A percentile compares a stretch with the other conserved stretches of the same genome.
Conservation (phyloP, 2,113 vertebrate species). For the Cryptotis parvus region DNA sequence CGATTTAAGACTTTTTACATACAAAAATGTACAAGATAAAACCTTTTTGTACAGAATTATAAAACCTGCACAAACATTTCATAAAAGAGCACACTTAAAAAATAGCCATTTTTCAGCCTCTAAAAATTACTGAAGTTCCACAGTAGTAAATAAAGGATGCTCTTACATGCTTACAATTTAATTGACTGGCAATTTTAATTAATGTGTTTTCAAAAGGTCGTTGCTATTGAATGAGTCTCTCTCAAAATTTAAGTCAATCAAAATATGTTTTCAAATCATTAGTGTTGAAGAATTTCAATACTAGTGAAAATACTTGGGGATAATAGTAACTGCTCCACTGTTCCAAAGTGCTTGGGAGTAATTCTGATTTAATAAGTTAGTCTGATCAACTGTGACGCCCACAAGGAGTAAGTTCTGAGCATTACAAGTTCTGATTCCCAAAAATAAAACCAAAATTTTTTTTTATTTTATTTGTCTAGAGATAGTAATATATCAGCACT, state of each 20-base stretch:
- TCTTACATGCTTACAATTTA: slow-evolving; percentile 68
- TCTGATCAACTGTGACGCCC: neutral
- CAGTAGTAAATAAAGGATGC: slow-evolving; percentile 73
- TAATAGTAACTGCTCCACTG: neutral
- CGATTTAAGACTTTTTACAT: slow-evolving; percentile 88
- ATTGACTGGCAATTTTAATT: slow-evolving; percentile 82
- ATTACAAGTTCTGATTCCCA: neutral
- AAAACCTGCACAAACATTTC: slow-evolving; percentile 88
- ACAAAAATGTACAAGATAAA: slow-evolving; percentile 88
- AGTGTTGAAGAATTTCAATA: slow-evolving; percentile 65
- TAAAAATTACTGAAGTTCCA: slow-evolving; percentile 67
- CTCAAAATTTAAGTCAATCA: slow-evolving; percentile 75
- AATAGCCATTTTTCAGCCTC: slow-evolving; percentile 82
- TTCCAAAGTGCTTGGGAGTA: slow-evolving; percentile 33
- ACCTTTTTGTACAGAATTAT: slow-evolving; percentile 85
- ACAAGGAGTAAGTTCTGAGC: too few species aligned
- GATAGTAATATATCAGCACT: too few species aligned
- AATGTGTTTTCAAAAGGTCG: slow-evolving; percentile 78
- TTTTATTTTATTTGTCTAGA: neutral
- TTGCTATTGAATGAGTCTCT: slow-evolving; percentile 82
- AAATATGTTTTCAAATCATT: slow-evolving; percentile 64
- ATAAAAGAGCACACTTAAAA: slow-evolving; percentile 86
- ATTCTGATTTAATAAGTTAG: neutral
- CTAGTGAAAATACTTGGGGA: slow-evolving; percentile 24
- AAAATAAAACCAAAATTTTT: neutral